Evolutionary conservation across 2,797 vertebrate species (phyloP).

Genomic region (Enteromius viviparus): DNA sequence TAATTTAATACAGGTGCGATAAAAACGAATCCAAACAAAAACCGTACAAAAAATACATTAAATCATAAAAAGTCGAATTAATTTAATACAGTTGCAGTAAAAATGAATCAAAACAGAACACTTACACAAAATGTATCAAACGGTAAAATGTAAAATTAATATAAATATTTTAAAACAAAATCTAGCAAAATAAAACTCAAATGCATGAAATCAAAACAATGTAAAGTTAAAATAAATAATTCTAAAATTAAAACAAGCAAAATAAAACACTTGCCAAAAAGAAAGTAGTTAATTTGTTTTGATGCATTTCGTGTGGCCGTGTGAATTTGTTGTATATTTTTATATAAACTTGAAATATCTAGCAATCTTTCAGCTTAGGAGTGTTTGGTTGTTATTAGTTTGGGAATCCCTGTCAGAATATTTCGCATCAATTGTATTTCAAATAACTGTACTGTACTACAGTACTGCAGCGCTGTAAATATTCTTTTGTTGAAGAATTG

Average conservation of each 20-base stretch:
- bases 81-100: background rate
- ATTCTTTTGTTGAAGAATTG: background rate
- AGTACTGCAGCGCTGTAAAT: background rate
- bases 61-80: background rate
- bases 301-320: no score
- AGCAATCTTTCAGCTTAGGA: background rate
- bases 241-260: background rate
- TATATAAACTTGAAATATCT: background rate
- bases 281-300: no score
- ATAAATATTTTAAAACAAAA: background rate
- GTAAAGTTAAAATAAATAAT: background rate
- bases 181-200: background rate
- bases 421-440: no score
- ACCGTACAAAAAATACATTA: fast-evolving
- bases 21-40: background rate
- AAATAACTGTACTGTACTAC: no score
- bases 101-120: background rate
- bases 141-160: background rate
- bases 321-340: no score
- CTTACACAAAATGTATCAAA: background rate
- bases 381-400: no score
- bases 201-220: background rate
- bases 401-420: background rate
- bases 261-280: background rate
- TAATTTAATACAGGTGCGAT: background rate